These are phyloP conservation scores for Pyrocoelia pectoralis DNA, from an alignment of 2,888 invertebrate genomes.

Conservation along the genomic window DNA sequence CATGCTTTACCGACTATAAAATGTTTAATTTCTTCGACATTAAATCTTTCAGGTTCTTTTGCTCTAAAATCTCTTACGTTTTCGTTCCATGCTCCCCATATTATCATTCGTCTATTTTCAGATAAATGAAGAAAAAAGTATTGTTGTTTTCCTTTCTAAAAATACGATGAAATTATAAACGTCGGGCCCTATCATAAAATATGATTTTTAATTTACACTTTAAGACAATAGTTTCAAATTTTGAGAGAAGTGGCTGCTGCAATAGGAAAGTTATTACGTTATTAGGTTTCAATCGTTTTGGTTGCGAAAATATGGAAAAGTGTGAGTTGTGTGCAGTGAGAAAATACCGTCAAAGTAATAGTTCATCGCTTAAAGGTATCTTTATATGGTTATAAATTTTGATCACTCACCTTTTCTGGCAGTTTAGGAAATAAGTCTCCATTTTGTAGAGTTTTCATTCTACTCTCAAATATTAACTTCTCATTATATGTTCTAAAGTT, in stretches of 20 bases:
- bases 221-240: too few species aligned
- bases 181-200: too few species aligned
- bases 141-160: slow-evolving; percentile 41
- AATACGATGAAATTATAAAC: slow-evolving; percentile 20
- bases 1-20: slow-evolving; percentile 54
- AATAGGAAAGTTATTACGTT: too few species aligned
- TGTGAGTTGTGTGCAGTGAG: too few species aligned
- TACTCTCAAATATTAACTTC: slow-evolving; percentile 46
- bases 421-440: slow-evolving; percentile 53
- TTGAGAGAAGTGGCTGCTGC: too few species aligned
- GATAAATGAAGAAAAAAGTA: slow-evolving; percentile 38
- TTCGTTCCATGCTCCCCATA: slow-evolving; percentile 39
- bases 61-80: slow-evolving; percentile 14
- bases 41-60: slow-evolving; percentile 39
- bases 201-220: too few species aligned
- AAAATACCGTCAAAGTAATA: too few species aligned
- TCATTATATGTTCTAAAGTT: slow-evolving; percentile 45
- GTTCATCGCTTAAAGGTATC: too few species aligned
- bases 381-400: too few species aligned
- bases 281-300: too few species aligned
- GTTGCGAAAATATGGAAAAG: too few species aligned
- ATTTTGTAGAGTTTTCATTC: slow-evolving; percentile 47
- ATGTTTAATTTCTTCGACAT: slow-evolving; percentile 49
- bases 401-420: slow-evolving; percentile 48
- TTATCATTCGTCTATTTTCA: slow-evolving; percentile 38